phyloP scores from a whole-genome alignment of 2,113 vertebrate species.

The Poicephalus meyeri region DNA sequence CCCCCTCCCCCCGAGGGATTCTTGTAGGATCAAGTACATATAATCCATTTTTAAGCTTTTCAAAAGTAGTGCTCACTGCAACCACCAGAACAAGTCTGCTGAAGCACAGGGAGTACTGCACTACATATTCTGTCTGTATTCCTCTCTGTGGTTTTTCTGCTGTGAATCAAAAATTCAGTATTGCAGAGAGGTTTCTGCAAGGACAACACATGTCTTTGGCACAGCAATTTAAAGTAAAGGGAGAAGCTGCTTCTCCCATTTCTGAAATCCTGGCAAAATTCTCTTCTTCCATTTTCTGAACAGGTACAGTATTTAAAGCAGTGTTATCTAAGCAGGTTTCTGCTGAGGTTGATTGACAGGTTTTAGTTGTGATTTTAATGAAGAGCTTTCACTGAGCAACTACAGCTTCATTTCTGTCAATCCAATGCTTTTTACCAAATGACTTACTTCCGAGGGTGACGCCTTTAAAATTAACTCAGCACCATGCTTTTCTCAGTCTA shows the following conservation, averaged over 20 bases:
- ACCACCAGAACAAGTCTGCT: neutral
- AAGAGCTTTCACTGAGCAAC: neutral
- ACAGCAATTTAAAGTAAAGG: neutral
- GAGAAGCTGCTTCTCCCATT: neutral
- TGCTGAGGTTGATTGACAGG: neutral
- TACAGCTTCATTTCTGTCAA: neutral
- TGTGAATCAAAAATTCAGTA: neutral
- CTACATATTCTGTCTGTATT: neutral
- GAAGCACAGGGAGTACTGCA: neutral
- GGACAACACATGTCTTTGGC: neutral
- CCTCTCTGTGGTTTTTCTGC: neutral
- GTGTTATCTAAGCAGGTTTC: conserved; percentile 24
- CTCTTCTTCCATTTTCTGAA: neutral
- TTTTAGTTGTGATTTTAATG: conserved; percentile 17
- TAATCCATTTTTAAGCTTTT: neutral
- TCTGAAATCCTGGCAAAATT: neutral
- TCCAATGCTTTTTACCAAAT: neutral
- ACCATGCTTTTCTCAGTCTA: neutral
- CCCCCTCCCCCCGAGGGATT: no score
- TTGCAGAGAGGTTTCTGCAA: neutral
- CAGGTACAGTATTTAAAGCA: neutral
- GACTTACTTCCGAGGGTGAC: neutral
- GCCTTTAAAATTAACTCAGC: neutral
- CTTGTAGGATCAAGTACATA: neutral
- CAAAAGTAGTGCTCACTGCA: neutral